A percentile compares a stretch with the other conserved stretches of the same genome.
Evolutionary conservation across 2,888 invertebrate species (phyloP).

Genomic region (Smittia sp.): DNA sequence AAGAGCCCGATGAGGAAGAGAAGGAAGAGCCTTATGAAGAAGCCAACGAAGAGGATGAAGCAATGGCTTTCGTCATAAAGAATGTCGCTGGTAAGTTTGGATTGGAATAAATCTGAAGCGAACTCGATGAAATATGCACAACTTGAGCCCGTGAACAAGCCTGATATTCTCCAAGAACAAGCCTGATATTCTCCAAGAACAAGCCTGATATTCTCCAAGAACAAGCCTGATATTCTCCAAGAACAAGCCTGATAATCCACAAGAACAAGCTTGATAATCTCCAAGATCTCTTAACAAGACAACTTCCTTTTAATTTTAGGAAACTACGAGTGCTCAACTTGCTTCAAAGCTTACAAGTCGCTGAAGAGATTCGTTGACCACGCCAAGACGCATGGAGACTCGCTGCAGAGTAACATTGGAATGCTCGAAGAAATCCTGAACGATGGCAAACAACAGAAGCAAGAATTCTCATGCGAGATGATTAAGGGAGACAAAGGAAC

Average conservation of each 20-base stretch:
- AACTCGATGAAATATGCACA: no score
- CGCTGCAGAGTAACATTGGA: background rate
- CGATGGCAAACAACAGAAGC: background rate
- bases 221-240: no score
- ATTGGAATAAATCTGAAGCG: no score
- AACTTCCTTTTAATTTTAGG: no score
- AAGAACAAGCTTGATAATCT: no score
- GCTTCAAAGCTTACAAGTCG: background rate
- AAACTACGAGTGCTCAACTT: slow-evolving; percentile 14
- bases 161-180: no score
- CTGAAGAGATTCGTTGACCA: background rate
- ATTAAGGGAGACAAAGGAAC: background rate
- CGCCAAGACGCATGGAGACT: background rate
- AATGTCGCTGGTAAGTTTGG: background rate
- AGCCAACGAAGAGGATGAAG: background rate
- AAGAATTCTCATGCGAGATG: background rate
- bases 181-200: no score
- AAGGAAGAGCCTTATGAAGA: background rate
- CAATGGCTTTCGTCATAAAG: background rate
- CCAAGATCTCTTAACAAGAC: no score
- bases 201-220: no score
- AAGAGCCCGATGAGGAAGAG: background rate
- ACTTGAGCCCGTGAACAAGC: no score
- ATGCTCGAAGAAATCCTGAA: slow-evolving; percentile 6
- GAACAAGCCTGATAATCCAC: no score